Evolutionary conservation across 2,797 vertebrate species (phyloP).

Genomic region (Melanogrammus aeglefinus): DNA sequence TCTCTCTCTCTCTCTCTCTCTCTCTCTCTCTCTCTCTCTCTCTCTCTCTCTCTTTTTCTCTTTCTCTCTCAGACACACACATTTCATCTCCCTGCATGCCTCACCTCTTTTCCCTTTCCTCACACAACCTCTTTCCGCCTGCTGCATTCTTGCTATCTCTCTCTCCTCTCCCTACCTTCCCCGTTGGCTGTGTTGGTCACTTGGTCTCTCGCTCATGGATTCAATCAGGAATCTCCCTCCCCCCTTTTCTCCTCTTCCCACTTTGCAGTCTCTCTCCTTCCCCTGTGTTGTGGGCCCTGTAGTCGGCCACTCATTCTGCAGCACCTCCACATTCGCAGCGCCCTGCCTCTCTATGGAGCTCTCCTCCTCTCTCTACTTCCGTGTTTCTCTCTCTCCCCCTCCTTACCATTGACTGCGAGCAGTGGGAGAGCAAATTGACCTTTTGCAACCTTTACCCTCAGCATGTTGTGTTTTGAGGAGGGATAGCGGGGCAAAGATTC

Average conservation of each 20-base stretch:
- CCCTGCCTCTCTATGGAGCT: not conserved
- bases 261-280: too few relatives aligned
- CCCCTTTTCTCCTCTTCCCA: too few relatives aligned
- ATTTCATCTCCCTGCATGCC: not conserved
- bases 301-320: too few relatives aligned
- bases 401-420: not conserved
- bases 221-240: too few relatives aligned
- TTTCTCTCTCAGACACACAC: not conserved
- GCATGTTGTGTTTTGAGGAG: not conserved
- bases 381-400: not conserved
- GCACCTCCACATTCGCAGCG: not conserved
- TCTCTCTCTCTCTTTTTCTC: too few relatives aligned
- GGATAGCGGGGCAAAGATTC: not conserved
- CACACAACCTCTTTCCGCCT: not conserved
- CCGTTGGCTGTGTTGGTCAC: too few relatives aligned
- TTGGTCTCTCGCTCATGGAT: too few relatives aligned
- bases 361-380: not conserved
- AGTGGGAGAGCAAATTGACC: conserved; percentile 10
- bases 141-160: not conserved
- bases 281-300: too few relatives aligned
- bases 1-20: not conserved
- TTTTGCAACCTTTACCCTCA: conserved; percentile 5
- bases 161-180: not conserved
- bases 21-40: too few relatives aligned
- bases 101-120: not conserved